Conservation (phyloP, 2,113 vertebrate species). For the Puma concolor region DNA sequence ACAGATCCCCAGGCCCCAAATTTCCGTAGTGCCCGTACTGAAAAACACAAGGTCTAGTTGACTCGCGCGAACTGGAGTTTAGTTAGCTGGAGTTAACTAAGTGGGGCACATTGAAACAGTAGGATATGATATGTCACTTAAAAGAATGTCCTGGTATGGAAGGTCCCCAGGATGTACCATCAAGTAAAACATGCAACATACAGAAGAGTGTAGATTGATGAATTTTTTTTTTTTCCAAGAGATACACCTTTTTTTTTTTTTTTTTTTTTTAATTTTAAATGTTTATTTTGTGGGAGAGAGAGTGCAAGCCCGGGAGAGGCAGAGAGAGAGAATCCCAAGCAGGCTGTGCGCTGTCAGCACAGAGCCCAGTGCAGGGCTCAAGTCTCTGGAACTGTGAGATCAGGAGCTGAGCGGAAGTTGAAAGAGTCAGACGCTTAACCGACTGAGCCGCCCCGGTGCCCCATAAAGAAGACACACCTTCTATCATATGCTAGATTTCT, state of each 20-base stretch:
- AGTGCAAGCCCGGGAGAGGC: no score
- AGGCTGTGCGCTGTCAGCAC: no score
- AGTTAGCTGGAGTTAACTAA: background rate
- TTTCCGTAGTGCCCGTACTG: background rate
- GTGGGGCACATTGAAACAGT: fast-evolving
- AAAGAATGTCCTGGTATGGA: background rate
- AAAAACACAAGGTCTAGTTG: background rate
- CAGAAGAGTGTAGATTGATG: background rate
- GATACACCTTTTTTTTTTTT: no score
- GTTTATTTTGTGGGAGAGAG: no score
- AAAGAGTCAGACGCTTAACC: no score
- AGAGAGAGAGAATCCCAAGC: no score
- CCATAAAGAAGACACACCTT: background rate
- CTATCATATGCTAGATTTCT: background rate
- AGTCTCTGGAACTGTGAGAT: no score
- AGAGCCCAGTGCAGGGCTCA: no score
- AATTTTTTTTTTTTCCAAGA: background rate
- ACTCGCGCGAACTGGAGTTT: background rate
- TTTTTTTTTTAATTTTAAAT: no score
- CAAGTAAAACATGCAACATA: background rate
- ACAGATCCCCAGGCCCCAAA: background rate
- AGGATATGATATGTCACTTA: background rate
- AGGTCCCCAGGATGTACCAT: background rate
- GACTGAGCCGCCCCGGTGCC: no score
- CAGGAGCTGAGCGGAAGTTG: no score